Percentiles rank a stretch among this genome's conserved stretches.
Evolutionary conservation across 2,113 vertebrate species (phyloP).

Genomic region (Passerina amoena): DNA sequence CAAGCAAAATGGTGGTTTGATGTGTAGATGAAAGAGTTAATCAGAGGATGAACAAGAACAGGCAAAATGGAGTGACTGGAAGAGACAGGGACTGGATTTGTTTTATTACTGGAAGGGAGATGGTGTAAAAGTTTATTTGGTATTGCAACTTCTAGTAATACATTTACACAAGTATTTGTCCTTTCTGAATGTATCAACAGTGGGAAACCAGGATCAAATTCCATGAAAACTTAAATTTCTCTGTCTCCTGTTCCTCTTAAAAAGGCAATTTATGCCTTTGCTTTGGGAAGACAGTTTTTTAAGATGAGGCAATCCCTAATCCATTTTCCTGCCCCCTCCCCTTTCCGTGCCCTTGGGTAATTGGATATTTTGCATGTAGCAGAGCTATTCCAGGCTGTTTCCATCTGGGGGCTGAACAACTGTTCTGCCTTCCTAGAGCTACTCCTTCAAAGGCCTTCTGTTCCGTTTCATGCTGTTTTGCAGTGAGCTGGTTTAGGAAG

Average conservation of each 20-base stretch:
- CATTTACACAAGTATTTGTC: not conserved
- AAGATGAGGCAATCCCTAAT: not conserved
- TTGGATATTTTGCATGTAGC: not conserved
- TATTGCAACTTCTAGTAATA: not conserved
- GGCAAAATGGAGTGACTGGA: not conserved
- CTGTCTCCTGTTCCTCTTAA: not conserved
- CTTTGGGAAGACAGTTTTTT: not conserved
- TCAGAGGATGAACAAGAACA: not conserved
- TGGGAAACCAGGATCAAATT: not conserved
- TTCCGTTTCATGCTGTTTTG: not conserved
- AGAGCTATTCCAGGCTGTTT: not conserved
- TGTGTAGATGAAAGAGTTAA: not conserved
- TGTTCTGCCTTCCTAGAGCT: slow-evolving; percentile 1
- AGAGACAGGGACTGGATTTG: not conserved
- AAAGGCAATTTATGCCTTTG: not conserved
- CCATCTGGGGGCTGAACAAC: not conserved
- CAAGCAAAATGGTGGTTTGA: not conserved
- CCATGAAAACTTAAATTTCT: not conserved
- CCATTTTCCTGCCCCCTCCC: not conserved
- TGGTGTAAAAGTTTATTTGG: not conserved
- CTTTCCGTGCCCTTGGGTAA: not conserved
- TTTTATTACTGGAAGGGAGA: not conserved
- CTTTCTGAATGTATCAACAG: not conserved
- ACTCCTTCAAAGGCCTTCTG: not conserved
- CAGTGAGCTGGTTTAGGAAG: not conserved